These are phyloP conservation scores for Cercocebus atys DNA, from an alignment of 2,113 vertebrate genomes.

Conservation along the genomic window DNA sequence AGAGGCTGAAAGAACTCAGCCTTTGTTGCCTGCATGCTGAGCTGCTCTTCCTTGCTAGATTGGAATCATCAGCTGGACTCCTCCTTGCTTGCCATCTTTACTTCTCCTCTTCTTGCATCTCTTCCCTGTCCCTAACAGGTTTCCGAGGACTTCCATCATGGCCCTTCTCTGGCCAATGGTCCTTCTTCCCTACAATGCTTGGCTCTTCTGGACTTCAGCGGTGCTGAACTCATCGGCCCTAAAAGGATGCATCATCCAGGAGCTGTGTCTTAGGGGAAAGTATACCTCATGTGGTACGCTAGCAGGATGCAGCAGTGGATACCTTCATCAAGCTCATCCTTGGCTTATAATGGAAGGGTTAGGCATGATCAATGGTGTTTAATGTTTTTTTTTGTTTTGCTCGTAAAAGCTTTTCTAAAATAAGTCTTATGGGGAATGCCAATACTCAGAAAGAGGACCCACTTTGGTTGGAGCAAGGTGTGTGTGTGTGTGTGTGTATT, in stretches of 20 bases:
- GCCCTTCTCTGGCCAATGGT: fast-evolving
- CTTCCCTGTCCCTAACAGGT: neutral
- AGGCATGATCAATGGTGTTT: neutral
- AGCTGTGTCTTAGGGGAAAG: neutral
- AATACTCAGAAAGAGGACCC: neutral
- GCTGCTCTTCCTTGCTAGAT: neutral
- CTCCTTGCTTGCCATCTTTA: neutral
- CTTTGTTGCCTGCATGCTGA: neutral
- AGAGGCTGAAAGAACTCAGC: neutral
- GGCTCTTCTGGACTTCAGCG: neutral
- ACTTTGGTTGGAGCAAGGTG: neutral
- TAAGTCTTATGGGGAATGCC: neutral
- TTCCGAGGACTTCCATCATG: neutral
- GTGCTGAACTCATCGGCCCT: neutral
- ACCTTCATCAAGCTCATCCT: neutral
- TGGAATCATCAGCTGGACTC: neutral
- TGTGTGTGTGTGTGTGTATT: neutral
- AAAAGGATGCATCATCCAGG: neutral
- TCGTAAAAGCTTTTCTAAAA: neutral
- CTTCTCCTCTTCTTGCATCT: neutral
- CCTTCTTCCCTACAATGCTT: neutral
- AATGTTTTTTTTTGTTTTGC: neutral
- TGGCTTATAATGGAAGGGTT: neutral
- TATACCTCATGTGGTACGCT: fast-evolving
- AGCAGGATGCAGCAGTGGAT: neutral